A percentile compares a stretch with the other conserved stretches of the same genome.
Evolutionary conservation across 2,888 invertebrate species (phyloP).

Genomic region (Plutella xylostella): DNA sequence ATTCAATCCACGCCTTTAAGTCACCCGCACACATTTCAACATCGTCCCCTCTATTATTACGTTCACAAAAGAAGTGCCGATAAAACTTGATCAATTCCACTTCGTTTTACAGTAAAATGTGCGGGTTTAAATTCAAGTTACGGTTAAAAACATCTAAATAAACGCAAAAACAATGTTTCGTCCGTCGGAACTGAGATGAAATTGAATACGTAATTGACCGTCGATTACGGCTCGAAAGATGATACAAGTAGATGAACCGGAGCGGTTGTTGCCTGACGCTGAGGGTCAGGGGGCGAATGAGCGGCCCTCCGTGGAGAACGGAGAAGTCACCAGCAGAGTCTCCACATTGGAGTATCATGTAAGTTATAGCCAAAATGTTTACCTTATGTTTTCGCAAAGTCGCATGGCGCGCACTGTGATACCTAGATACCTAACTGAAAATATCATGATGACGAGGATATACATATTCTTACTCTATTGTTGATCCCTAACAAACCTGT

Average conservation of each 20-base stretch:
- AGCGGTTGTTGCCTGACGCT: constrained; percentile 50
- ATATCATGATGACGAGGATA: too few relatives aligned
- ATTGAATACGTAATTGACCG: neutral
- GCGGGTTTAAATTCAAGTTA: constrained; percentile 1
- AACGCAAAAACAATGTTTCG: too few relatives aligned
- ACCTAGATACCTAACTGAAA: too few relatives aligned
- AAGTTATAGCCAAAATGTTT: constrained; percentile 11
- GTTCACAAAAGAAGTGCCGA: too few relatives aligned
- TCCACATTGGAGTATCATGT: constrained; percentile 55
- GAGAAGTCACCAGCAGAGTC: constrained; percentile 36
- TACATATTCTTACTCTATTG: too few relatives aligned
- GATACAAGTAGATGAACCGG: constrained; percentile 64
- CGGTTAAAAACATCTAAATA: too few relatives aligned
- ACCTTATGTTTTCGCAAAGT: constrained; percentile 4
- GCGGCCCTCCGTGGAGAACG: constrained; percentile 17
- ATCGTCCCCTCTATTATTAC: constrained; percentile 29
- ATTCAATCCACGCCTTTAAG: constrained; percentile 57
- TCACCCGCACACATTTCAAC: constrained; percentile 40
- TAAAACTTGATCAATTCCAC: too few relatives aligned
- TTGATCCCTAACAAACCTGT: neutral
- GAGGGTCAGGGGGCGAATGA: constrained; percentile 34
- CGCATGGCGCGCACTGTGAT: too few relatives aligned
- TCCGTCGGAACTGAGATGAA: neutral
- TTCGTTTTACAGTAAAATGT: neutral
- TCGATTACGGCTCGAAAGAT: constrained; percentile 35